Base-by-base conservation (phyloP, 1,140 invertebrate species). In the Augochlora pura region DNA sequence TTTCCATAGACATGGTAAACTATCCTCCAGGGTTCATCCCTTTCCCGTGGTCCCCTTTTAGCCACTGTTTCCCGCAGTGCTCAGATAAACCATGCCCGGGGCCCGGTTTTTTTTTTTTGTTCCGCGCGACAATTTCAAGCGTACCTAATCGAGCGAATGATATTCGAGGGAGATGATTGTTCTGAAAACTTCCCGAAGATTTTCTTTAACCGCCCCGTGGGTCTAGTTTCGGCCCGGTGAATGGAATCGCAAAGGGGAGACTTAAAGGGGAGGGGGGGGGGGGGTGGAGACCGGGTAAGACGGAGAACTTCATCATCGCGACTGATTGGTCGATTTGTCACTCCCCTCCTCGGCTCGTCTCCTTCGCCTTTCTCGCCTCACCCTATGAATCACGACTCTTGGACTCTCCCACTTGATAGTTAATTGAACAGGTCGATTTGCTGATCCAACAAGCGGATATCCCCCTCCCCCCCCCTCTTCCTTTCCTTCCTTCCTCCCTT, bases 271-370 rank as follows among this genome's bases (percentile, higher is more conserved):
- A n/a, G n/a, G n/a, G n/a, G n/a, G n/a, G n/a, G n/a, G n/a, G n/a
- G n/a, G n/a, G n/a, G n/a, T n/a, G 62, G 57, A 86, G 71, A 73
- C 68, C 70, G 76, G 76, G 88, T 87, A 90, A 90, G 89, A 89
- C 79, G 82, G 79, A 90, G 85, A 83, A 90, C 87, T 90, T 89
- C 88, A 89, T 90, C 88, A 86, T 83, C 78, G 81, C 87, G 84
- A 89, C 86, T 91, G 88, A 90, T 91, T 90, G 89, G 84, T 81
- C 88, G 87, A 90, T 91, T 88, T 87, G 87, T 91, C 88, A 89
- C 75, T 46, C 78, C 42, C 10, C 12, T 23, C n/a, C 46, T 46
- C 27, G 12, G 4, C 16, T 52, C 52, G 39, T 32, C n/a, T n/a
- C 23, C 27, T n/a, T 60, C 68, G 23, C 54, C 67, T 60, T 60